These are phyloP conservation scores for Dermatemys mawii DNA, from an alignment of 2,113 vertebrate species.

Conservation along the genomic window DNA sequence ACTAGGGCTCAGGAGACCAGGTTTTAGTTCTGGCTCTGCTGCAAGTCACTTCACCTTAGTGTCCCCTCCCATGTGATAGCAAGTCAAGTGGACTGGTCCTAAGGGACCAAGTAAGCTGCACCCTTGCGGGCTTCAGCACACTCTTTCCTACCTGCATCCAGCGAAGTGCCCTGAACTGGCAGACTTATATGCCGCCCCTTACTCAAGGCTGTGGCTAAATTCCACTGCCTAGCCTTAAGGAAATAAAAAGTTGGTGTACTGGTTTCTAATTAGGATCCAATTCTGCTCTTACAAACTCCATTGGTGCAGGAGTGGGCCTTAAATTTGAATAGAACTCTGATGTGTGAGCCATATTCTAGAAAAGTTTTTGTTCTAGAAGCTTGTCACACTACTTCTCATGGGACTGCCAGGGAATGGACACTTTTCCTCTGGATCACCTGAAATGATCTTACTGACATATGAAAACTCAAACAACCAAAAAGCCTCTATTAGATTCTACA, in stretches of 20 bases:
- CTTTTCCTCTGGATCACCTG: background rate
- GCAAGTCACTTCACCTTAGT: background rate
- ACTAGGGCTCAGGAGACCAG: background rate
- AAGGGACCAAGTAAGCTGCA: no score
- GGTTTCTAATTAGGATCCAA: background rate
- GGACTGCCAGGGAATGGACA: background rate
- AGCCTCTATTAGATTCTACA: background rate
- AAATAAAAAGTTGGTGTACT: background rate
- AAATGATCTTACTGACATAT: background rate
- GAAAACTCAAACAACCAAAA: background rate
- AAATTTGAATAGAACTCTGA: background rate
- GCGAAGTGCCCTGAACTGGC: background rate
- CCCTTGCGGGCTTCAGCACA: background rate
- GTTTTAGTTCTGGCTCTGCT: background rate
- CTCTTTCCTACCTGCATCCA: background rate
- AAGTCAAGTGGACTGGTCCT: background rate
- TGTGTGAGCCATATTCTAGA: background rate
- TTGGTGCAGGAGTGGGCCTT: background rate
- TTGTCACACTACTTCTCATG: background rate
- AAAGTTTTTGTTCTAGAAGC: background rate
- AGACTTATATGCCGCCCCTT: background rate
- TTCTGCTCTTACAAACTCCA: background rate
- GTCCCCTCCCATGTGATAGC: background rate
- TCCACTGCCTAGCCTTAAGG: background rate
- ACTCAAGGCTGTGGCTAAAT: background rate